Evolutionary conservation across 2,797 vertebrate genomes (phyloP).

Genomic region (Leuciscus waleckii): DNA sequence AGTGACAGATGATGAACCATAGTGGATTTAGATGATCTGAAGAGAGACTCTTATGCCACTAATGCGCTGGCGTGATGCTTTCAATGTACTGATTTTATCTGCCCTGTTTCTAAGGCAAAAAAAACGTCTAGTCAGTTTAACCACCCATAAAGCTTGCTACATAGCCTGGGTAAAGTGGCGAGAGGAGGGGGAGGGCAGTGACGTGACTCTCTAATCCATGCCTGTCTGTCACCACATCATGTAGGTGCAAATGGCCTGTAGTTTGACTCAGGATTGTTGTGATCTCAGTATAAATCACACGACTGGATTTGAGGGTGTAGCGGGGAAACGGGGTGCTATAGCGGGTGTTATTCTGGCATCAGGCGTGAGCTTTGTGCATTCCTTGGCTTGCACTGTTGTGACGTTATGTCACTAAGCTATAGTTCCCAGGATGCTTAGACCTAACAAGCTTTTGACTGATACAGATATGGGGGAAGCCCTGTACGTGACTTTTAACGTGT

Average conservation of each 20-base stretch:
- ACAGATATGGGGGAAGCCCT: constrained; percentile 34
- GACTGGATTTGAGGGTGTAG: background rate
- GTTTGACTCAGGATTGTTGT: constrained; percentile 2
- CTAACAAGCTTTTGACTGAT: constrained; percentile 28
- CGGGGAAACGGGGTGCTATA: background rate
- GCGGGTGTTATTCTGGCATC: background rate
- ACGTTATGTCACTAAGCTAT: constrained; percentile 48
- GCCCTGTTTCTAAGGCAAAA: background rate
- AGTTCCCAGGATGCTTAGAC: constrained; percentile 40
- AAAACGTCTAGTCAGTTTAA: background rate
- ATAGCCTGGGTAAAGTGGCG: background rate
- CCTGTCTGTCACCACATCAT: constrained; percentile 10
- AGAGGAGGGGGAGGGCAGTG: background rate
- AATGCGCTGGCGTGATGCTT: background rate
- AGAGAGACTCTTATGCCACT: background rate
- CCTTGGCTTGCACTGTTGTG: constrained; percentile 10
- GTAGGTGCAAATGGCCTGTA: constrained; percentile 9
- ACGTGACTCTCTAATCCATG: constrained; percentile 42
- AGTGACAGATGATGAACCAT: background rate
- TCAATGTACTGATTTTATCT: background rate
- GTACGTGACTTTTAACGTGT: background rate
- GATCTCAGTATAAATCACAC: background rate
- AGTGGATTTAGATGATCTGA: background rate
- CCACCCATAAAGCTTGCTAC: background rate
- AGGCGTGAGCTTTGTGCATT: constrained; percentile 10